Base-by-base conservation (phyloP, 2,888 invertebrate genomes). In the Sinohyriopsis cumingii region DNA sequence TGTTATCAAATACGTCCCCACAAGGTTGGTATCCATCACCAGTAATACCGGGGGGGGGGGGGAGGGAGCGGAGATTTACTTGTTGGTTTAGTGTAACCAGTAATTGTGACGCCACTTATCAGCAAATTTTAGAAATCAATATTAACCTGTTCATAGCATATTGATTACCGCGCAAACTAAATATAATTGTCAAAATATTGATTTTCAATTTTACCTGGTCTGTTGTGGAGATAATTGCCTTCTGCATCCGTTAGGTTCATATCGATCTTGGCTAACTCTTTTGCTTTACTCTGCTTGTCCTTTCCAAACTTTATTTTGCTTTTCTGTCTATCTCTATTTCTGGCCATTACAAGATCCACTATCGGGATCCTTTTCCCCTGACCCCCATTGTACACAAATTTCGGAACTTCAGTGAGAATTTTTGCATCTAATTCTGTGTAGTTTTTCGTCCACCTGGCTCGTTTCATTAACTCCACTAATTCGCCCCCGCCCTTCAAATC, bases 321-420 rank as follows among this genome's bases (percentile, higher is more conserved):
- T 53, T 77, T 81, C 63, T 75, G 73, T 65, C 82, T 72, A 56
- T 84, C 85, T 62, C 83, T 80, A 65, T 85, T 86, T 54, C 87
- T 74, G 19, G 95, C 91, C 68, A 97, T 92, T 5, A 98, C 97
- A 68, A 99, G 91, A 87, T 96, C 95, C 0, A 95, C 94, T 81
- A 98, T 94, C 0, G 97, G 96, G 83, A 98, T 94, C 90, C 96
- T 94, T 71, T 95, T 94, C 0, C 99, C 98, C 82, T 94, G 93
- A 5, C 99, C 99, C 87, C 94, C 95, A 89, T 98, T 97, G 90
- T 98, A 98, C 28, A 99, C 91, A 90, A 96, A 97, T 1, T 96
- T 96, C 56, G 76, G 78, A 20, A 84, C 95, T 89, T 96, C 95
- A 0, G 95, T 95, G 89, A 95, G 94, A 69, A 98, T 96, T 0